Percentiles rank a stretch among this genome's conserved stretches.
Conservation (phyloP, 2,797 vertebrate species). For the Otolemur crassicaudatus region DNA sequence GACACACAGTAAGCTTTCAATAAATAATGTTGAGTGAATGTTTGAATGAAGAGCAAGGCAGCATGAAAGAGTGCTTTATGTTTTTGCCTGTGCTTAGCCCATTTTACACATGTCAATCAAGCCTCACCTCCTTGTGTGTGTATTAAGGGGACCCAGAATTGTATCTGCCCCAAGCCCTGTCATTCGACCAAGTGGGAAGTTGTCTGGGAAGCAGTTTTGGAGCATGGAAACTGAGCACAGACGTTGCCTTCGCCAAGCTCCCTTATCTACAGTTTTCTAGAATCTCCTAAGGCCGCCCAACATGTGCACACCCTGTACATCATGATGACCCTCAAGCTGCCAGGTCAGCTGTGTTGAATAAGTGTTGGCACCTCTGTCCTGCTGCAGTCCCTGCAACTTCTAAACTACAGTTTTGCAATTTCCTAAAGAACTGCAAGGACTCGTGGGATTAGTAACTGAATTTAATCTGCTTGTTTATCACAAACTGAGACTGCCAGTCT, state of each 20-base stretch:
- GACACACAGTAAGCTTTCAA: background rate
- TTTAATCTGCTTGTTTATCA: constrained; percentile 59
- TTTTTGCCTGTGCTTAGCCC: background rate
- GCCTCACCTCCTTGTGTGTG: background rate
- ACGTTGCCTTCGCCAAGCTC: constrained; percentile 43
- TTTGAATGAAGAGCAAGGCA: background rate
- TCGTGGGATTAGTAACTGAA: constrained; percentile 33
- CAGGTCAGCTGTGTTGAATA: background rate
- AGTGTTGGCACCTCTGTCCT: background rate
- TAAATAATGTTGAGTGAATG: background rate
- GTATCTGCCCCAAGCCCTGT: background rate
- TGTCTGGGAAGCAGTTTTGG: background rate
- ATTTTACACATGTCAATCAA: background rate
- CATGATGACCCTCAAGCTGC: background rate
- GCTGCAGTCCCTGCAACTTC: background rate
- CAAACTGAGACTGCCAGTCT: background rate
- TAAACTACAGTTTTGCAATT: constrained; percentile 32
- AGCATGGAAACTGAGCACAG: background rate
- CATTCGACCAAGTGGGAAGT: background rate
- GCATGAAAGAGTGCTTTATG: background rate
- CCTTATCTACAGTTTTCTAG: constrained; percentile 61
- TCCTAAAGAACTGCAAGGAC: constrained; percentile 43
- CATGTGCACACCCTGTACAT: background rate
- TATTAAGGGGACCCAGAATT: background rate
- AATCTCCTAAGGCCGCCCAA: constrained; percentile 42